Base-by-base conservation (phyloP, 2,113 vertebrate genomes). In the Andinoacara biseriatus region DNA sequence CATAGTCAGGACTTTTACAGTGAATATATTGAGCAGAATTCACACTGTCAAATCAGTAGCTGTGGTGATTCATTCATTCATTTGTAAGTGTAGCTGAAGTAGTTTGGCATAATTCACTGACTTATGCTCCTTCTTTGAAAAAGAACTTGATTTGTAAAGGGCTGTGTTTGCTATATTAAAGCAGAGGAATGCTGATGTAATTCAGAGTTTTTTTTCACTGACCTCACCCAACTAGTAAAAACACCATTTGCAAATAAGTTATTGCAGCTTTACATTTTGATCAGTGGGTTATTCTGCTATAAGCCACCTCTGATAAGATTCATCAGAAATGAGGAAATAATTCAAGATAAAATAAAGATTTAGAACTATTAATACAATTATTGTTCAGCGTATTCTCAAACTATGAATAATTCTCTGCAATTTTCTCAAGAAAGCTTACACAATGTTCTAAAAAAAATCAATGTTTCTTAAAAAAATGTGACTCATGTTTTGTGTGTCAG, bases 401-500 rank as follows among this genome's bases (percentile, higher is more conserved):
- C 43, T 46, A 2, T 17, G 24, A 57, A 78, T 43, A 74, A 31
- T 35, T 82, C 24, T 31, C 26, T 78, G 33, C 10, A 82, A 74
- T 22, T 56, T 80, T 76, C 58, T n/a, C 24, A 20, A 81, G 58
- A 61, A 85, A 83, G 83, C 78, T 58, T 81, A 46, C 56, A 87
- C 85, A 82, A 86, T 82, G 76, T 87, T 82, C 82, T 85, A 62
- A 83, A 85, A 92, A 38, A 38, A 38, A 35, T 78, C 78, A 78
- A 74, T 87, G 87, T 88, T 86, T 86, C 82, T 87, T 74, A 76
- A 67, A 84, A 38, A 86, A 86, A 76, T 59, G 74, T 81, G 79
- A 92, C 80, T 88, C 88, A 87, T 90, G 91, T 85, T 92, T 89
- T 90, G 90, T 92, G 89, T 92, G 81, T 88, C 87, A 83, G 85